These are phyloP conservation scores for Cetonia aurata DNA, from an alignment of 2,888 invertebrate genomes.

Conservation along the genomic window DNA sequence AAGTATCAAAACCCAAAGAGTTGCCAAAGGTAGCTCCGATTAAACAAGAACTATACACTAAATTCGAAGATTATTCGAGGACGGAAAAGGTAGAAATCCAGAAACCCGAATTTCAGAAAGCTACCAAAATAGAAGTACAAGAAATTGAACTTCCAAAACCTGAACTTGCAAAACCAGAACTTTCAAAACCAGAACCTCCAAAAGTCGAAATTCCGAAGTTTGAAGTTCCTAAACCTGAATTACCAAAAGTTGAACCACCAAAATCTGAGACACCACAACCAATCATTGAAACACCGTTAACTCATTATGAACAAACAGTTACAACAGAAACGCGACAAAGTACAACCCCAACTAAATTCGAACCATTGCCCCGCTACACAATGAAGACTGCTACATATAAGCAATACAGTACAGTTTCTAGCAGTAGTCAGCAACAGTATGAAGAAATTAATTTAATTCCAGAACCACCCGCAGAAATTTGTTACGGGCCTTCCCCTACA, in stretches of 20 bases:
- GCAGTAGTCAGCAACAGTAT: conserved; percentile 53
- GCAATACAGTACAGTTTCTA: conserved; percentile 53
- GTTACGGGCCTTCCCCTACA: conserved; percentile 74
- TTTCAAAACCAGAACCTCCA: conserved; percentile 42
- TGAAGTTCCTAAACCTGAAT: conserved; percentile 57
- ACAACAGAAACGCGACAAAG: conserved; percentile 25
- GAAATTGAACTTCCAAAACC: conserved; percentile 59
- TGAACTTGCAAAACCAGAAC: conserved; percentile 46
- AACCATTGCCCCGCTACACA: conserved; percentile 24
- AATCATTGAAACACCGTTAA: conserved; percentile 25
- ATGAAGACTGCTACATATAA: conserved; percentile 45
- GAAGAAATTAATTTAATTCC: conserved; percentile 72
- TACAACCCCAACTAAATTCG: conserved; percentile 30
- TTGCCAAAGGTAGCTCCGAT: conserved; percentile 59
- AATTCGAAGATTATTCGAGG: conserved; percentile 62
- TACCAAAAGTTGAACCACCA: conserved; percentile 54
- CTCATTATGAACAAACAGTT: conserved; percentile 39
- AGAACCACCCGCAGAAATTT: conserved; percentile 80
- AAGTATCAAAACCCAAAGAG: conserved; percentile 63
- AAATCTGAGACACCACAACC: conserved; percentile 25
- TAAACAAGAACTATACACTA: conserved; percentile 64
- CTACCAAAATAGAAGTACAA: conserved; percentile 57
- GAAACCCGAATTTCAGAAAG: conserved; percentile 49
- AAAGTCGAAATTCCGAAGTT: conserved; percentile 55
- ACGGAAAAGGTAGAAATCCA: conserved; percentile 58